Evolutionary conservation across 2,888 invertebrate genomes (phyloP).

Genomic region (Lepeophtheirus nordmannii): DNA sequence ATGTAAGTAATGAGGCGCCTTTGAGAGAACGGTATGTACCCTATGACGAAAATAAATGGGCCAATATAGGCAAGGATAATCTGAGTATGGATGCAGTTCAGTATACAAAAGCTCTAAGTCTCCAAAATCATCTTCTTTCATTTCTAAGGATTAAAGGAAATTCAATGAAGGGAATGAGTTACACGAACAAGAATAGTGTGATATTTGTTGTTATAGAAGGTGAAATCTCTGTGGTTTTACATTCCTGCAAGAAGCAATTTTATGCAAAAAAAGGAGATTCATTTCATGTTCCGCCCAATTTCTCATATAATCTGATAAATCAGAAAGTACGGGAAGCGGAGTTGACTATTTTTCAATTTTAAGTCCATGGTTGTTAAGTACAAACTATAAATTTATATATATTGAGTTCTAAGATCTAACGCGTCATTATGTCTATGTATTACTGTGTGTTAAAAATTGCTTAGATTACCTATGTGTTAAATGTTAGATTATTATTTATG

Average conservation of each 20-base stretch:
- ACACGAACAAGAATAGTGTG: constrained; percentile 5
- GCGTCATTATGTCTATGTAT: no score
- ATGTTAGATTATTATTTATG: no score
- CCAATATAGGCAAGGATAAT: background rate
- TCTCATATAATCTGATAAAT: constrained; percentile 13
- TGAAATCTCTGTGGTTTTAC: constrained; percentile 6
- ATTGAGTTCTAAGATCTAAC: no score
- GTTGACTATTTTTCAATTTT: constrained; percentile 4
- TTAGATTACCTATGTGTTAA: no score
- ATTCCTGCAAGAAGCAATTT: constrained; percentile 4
- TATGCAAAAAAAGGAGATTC: constrained; percentile 15
- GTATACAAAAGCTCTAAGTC: background rate
- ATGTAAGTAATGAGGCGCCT: background rate
- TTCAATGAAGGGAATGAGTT: constrained; percentile 1
- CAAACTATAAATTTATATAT: background rate
- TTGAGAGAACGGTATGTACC: background rate
- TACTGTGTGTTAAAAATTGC: no score
- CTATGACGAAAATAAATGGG: background rate
- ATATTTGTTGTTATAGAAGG: constrained; percentile 12
- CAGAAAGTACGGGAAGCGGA: constrained; percentile 12
- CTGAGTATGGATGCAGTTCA: background rate
- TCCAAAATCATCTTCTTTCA: background rate
- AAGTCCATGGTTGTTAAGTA: background rate
- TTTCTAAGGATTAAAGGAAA: constrained; percentile 9
- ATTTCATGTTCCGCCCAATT: constrained; percentile 15